These are phyloP conservation scores for Gadus chalcogrammus DNA, from an alignment of 2,113 vertebrate genomes.

Conservation along the genomic window DNA sequence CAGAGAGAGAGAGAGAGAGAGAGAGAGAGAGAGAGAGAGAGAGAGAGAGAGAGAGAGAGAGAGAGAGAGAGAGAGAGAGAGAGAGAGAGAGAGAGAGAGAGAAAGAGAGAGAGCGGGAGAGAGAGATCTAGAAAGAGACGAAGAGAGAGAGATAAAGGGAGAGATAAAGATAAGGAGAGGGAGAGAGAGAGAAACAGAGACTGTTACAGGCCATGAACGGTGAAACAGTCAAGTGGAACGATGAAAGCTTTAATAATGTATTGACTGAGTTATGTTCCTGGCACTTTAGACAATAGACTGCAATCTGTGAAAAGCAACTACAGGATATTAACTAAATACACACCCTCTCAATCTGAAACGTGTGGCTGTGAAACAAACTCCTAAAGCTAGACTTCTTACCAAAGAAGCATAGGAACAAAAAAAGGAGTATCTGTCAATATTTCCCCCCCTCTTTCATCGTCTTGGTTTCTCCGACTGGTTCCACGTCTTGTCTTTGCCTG, in stretches of 20 bases:
- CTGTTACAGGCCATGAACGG: background rate
- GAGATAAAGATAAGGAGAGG: too few relatives aligned
- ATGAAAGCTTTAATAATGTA: slow-evolving; percentile 48
- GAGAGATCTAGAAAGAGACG: too few relatives aligned
- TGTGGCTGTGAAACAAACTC: slow-evolving; percentile 23
- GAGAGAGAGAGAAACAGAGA: too few relatives aligned
- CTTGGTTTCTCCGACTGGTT: slow-evolving; percentile 43
- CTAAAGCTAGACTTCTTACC: slow-evolving; percentile 39
- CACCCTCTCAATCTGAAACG: slow-evolving; percentile 4
- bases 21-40: too few relatives aligned
- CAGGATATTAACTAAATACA: slow-evolving; percentile 19
- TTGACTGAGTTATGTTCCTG: slow-evolving; percentile 34
- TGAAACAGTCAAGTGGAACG: slow-evolving; percentile 26
- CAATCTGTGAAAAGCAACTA: slow-evolving; percentile 18
- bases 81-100: too few relatives aligned
- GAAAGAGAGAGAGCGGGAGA: too few relatives aligned
- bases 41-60: too few relatives aligned
- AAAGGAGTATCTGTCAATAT: slow-evolving; percentile 63
- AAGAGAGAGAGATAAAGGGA: too few relatives aligned
- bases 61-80: too few relatives aligned
- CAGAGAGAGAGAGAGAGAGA: too few relatives aligned
- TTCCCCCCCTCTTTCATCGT: slow-evolving; percentile 54
- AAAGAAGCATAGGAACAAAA: slow-evolving; percentile 15
- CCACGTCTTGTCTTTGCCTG: slow-evolving; percentile 57
- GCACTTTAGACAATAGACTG: slow-evolving; percentile 52